Conservation (phyloP, 2,888 invertebrate species). For the Osedax frankpressi region DNA sequence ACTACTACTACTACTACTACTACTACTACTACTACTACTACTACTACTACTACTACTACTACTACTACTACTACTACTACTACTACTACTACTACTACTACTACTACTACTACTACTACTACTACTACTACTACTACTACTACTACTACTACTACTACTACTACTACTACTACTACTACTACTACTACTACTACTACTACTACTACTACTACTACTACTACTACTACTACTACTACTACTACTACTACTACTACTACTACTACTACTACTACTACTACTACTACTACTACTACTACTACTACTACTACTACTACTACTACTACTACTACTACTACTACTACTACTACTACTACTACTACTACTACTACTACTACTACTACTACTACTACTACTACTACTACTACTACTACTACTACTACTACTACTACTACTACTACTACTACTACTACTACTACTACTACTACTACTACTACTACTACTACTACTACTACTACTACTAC, state of each 20-base stretch:
- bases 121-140: background rate
- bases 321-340: too few species aligned
- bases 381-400: too few species aligned
- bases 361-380: too few species aligned
- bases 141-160: background rate
- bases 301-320: too few species aligned
- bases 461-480: too few species aligned
- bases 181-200: background rate
- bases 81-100: background rate
- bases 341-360: too few species aligned
- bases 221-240: background rate
- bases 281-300: background rate
- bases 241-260: background rate
- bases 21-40: background rate
- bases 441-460: too few species aligned
- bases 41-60: background rate
- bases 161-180: background rate
- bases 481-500: too few species aligned
- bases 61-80: background rate
- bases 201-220: background rate
- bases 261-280: background rate
- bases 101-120: background rate
- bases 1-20: background rate
- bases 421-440: too few species aligned
- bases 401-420: too few species aligned